Evolutionary conservation across 2,113 vertebrate genomes (phyloP).

Genomic region (Vulpes vulpes): DNA sequence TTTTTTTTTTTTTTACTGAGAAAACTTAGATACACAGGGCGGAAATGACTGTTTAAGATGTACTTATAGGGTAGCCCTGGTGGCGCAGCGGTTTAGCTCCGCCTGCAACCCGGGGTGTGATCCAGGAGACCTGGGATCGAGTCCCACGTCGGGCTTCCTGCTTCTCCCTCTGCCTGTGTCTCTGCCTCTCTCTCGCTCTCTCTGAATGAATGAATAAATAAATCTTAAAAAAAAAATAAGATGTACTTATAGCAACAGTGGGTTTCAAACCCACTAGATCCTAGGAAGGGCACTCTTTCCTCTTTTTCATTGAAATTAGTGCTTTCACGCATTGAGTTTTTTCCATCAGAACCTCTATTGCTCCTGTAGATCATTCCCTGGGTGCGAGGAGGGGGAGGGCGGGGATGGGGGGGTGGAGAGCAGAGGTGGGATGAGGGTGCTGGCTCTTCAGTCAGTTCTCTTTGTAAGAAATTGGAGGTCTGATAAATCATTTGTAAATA

Average conservation of each 20-base stretch:
- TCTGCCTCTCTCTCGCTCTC: no score
- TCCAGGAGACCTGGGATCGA: no score
- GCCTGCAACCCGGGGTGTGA: no score
- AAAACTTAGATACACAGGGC: conserved; percentile 10
- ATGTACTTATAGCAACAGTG: not conserved
- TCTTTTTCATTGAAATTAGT: not conserved
- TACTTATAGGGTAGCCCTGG: no score
- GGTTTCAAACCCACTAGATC: not conserved
- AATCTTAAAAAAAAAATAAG: no score
- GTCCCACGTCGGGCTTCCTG: no score
- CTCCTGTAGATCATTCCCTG: not conserved
- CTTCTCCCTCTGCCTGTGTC: no score
- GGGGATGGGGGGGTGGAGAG: accelerated
- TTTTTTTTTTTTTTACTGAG: not conserved
- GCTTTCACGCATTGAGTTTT: not conserved
- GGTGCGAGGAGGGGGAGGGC: not conserved
- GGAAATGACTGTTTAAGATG: not conserved
- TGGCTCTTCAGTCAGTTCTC: not conserved
- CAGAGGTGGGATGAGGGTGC: no score
- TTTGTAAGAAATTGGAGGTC: conserved; percentile 21
- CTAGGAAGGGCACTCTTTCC: conserved; percentile 32
- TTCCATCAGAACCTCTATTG: not conserved
- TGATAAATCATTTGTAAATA: conserved; percentile 36
- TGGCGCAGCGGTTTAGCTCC: no score
- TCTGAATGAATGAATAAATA: no score